These are phyloP conservation scores for Chelidonichthys spinosus DNA, from an alignment of 2,797 vertebrate genomes.

Conservation along the genomic window DNA sequence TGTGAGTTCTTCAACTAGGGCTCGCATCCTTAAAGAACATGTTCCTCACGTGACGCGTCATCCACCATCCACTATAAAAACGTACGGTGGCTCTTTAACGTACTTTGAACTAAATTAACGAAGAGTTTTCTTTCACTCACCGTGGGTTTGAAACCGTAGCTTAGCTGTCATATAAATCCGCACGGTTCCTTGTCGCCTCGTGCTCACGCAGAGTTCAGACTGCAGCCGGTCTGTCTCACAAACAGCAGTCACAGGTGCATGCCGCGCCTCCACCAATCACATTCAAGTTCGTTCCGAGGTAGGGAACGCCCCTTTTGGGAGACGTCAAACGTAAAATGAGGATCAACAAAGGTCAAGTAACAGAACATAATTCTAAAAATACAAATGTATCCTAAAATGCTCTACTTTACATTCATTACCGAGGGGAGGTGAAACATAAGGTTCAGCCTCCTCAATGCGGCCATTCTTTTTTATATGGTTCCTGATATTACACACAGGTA, in stretches of 20 bases:
- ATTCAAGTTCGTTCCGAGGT: constrained; percentile 1
- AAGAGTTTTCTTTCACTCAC: constrained; percentile 46
- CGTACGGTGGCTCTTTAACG: neutral
- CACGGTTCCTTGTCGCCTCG: constrained; percentile 9
- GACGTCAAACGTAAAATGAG: neutral
- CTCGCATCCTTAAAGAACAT: neutral
- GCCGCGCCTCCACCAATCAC: constrained; percentile 58
- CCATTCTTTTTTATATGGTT: too few relatives aligned
- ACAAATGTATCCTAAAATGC: neutral
- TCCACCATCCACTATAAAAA: too few relatives aligned
- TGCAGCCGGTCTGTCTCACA: neutral
- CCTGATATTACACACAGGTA: too few relatives aligned
- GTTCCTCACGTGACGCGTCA: neutral
- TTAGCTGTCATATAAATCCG: constrained; percentile 22
- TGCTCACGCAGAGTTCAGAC: neutral
- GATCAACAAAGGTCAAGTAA: neutral
- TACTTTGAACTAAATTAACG: neutral
- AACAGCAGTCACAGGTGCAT: constrained; percentile 51
- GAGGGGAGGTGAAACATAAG: too few relatives aligned
- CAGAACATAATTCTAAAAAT: neutral
- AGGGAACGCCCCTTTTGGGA: constrained; percentile 40
- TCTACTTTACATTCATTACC: neutral
- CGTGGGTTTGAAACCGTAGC: constrained; percentile 1
- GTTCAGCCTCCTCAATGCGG: too few relatives aligned
- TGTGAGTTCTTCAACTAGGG: neutral